Conservation (phyloP, 1,140 invertebrate species). For the Mercenaria mercenaria region DNA sequence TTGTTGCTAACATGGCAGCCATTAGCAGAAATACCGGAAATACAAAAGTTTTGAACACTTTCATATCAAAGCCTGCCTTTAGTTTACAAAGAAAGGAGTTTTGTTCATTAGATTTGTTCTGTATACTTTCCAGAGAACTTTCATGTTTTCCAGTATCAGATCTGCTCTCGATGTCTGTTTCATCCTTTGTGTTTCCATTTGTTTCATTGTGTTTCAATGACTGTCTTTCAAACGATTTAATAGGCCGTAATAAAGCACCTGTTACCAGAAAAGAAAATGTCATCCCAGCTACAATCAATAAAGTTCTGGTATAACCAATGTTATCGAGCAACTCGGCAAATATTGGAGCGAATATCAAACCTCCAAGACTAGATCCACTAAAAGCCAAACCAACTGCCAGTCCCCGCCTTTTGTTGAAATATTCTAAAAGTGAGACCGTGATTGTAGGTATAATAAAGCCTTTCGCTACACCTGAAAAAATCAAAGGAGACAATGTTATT, state of each 20-base stretch:
- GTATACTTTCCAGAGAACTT: too few species aligned
- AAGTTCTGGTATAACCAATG: slow-evolving; percentile 27
- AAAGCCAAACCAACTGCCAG: too few species aligned
- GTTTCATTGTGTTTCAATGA: not conserved
- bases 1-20: not conserved
- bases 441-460: too few species aligned
- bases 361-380: too few species aligned
- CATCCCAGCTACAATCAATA: slow-evolving; percentile 46
- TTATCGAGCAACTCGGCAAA: slow-evolving; percentile 44
- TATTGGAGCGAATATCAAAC: too few species aligned
- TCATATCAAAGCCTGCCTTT: not conserved
- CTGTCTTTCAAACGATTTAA: slow-evolving; percentile 18
- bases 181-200: not conserved
- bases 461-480: too few species aligned
- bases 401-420: too few species aligned
- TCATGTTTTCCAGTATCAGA: too few species aligned
- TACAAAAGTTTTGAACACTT: not conserved
- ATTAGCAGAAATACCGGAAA: slow-evolving; percentile 32
- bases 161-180: too few species aligned
- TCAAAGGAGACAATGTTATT: too few species aligned
- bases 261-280: slow-evolving; percentile 1
- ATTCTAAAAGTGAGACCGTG: too few species aligned
- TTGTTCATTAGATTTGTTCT: too few species aligned
- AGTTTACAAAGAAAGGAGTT: not conserved
- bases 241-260: slow-evolving; percentile 34